These are phyloP conservation scores for Apomyelois bistriatella DNA, from an alignment of 2,888 invertebrate genomes.

Conservation along the genomic window DNA sequence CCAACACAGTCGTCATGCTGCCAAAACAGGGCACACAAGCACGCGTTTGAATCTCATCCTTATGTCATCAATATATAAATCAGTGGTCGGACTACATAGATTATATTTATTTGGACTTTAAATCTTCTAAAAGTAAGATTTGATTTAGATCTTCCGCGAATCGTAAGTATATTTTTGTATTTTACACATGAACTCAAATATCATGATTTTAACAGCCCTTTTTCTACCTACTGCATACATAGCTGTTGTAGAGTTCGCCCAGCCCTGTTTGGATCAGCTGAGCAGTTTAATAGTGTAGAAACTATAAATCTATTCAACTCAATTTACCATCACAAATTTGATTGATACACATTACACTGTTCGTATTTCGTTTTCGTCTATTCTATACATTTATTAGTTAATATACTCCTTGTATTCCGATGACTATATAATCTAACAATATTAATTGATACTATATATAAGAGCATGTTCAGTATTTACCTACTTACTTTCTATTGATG, in stretches of 20 bases:
- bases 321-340: too few relatives aligned
- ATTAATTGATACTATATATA: slow-evolving; percentile 19
- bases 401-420: neutral
- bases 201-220: too few relatives aligned
- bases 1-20: slow-evolving; percentile 58
- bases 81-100: neutral
- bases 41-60: slow-evolving; percentile 55
- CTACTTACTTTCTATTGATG: neutral
- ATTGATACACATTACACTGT: too few relatives aligned
- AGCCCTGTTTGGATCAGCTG: too few relatives aligned
- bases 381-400: neutral
- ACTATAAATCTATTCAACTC: too few relatives aligned
- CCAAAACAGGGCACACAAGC: slow-evolving; percentile 51
- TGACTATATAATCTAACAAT: slow-evolving; percentile 9
- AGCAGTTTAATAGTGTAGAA: too few relatives aligned
- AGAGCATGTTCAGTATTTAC: neutral
- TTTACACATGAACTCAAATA: too few relatives aligned
- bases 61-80: neutral
- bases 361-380: too few relatives aligned
- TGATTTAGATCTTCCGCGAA: neutral
- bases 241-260: too few relatives aligned
- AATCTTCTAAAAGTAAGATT: neutral
- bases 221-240: too few relatives aligned
- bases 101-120: neutral
- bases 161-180: too few relatives aligned